Evolutionary conservation across 2,113 vertebrate species (phyloP).

Genomic region (Anolis sagrei): DNA sequence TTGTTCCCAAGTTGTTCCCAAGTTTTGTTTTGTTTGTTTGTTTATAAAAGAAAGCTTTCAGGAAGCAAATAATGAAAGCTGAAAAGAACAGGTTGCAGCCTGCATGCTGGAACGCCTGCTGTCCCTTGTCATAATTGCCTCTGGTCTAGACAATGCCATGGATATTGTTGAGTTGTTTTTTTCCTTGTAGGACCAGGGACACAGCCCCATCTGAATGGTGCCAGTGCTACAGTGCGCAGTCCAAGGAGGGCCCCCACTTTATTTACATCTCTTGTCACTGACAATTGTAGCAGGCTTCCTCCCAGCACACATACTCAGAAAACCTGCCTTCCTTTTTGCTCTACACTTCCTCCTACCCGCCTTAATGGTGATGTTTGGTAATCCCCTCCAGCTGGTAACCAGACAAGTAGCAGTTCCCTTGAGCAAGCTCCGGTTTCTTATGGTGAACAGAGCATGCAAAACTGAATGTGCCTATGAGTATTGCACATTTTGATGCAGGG

Average conservation of each 20-base stretch:
- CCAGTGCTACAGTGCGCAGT: background rate
- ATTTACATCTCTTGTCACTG: slow-evolving; percentile 36
- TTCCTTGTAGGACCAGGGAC: background rate
- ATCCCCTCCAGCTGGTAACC: slow-evolving; percentile 51
- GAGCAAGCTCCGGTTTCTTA: slow-evolving; percentile 32
- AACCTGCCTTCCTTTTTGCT: slow-evolving; percentile 36
- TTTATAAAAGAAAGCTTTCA: no score
- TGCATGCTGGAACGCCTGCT: background rate
- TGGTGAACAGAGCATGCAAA: accelerated
- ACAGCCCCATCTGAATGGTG: background rate
- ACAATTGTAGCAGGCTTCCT: slow-evolving; percentile 14
- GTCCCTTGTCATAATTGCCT: no score
- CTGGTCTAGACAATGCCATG: background rate
- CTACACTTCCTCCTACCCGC: slow-evolving; percentile 57
- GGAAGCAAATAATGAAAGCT: no score
- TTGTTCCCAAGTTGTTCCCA: no score
- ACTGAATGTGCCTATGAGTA: background rate
- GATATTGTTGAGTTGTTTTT: background rate
- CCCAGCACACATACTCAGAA: background rate
- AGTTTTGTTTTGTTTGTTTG: no score
- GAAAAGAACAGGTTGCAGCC: no score
- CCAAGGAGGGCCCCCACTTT: accelerated
- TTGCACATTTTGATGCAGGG: background rate
- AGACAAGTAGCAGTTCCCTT: background rate
- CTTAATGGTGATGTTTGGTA: slow-evolving; percentile 30